A percentile compares a stretch with the other conserved stretches of the same genome.
phyloP scores from a whole-genome alignment of 2,113 vertebrate species.

The Enhydra lutris region DNA sequence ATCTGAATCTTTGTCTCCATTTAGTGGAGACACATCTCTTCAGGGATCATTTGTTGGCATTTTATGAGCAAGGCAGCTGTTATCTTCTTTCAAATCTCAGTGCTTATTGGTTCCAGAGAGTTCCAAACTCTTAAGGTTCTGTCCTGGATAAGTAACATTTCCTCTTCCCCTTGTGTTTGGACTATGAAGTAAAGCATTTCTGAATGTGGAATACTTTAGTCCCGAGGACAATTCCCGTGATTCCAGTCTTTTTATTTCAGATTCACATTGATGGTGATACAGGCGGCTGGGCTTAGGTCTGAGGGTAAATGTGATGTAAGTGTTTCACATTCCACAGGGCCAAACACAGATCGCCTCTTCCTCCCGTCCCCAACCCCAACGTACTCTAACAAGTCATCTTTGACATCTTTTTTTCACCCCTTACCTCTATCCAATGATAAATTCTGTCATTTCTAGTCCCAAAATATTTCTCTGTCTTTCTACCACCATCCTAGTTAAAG shows the following conservation, averaged over 20 bases:
- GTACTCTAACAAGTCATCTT: background rate
- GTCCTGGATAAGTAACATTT: background rate
- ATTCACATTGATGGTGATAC: background rate
- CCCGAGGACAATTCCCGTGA: background rate
- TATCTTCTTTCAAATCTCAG: background rate
- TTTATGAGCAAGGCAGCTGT: background rate
- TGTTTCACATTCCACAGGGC: background rate
- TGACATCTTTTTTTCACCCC: background rate
- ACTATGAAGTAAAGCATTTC: background rate
- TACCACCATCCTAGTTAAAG: background rate
- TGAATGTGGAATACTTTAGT: background rate
- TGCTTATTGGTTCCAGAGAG: background rate
- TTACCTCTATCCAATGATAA: background rate
- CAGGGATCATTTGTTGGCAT: background rate
- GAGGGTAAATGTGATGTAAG: background rate
- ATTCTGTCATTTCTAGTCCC: background rate
- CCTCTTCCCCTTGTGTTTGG: background rate
- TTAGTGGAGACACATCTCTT: background rate
- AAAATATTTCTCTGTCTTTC: background rate
- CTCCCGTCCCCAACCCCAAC: fast-evolving
- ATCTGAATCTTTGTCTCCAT: background rate
- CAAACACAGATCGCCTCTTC: background rate
- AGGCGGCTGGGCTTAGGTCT: background rate
- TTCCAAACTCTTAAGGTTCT: background rate
- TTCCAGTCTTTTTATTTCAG: background rate